Base-by-base conservation (phyloP, 2,113 vertebrate species). In the Eclectus roratus region DNA sequence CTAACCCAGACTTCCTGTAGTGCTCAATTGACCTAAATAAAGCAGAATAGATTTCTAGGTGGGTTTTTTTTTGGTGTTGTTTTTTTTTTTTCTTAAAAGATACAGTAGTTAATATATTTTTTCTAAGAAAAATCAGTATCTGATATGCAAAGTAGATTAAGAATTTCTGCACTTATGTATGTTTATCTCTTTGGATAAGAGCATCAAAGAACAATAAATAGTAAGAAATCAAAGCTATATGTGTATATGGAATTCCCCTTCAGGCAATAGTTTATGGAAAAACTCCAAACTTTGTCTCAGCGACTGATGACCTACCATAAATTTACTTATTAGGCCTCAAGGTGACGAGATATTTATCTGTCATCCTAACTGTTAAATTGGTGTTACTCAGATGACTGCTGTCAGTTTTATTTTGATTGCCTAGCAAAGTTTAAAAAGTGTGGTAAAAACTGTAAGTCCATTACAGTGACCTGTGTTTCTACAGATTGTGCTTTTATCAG, bases 221-320 rank as follows among this genome's bases (percentile, higher is more conserved):
- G 70, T 44, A 71, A 31, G 28, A 82, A 77, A 71, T 52, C 44
- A 77, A 69, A 91, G 19, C 13, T 61, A 35, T 6, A 33, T 20
- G 5, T 35, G 10, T 21, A n/a, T 29, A 27, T 44, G 37, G 13
- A 63, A 70, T 76, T 47, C 53, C 11, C 1, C 2, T 5, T 18
- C 5, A 44, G 31, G 16, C 2, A 58, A 46, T 33, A 61, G 63
- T 29, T 73, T 78, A 53, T 10, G 8, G 23, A 44, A 82, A 66
- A 52, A 1, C 0, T 4, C 31, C 37, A 43, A 39, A 46, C 27
- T 37, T 82, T 12, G 29, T 28, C 25, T 61, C 3, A 3, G 23
- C 78, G 58, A 43, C 24, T 46, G 17, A 61, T 4, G 6, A 46
- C 2, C 24, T 47, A 14, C 8, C 11, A 72, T 25, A 86, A 73